phyloP scores from a whole-genome alignment of 2,797 vertebrate genomes.

The Cygnus olor region DNA sequence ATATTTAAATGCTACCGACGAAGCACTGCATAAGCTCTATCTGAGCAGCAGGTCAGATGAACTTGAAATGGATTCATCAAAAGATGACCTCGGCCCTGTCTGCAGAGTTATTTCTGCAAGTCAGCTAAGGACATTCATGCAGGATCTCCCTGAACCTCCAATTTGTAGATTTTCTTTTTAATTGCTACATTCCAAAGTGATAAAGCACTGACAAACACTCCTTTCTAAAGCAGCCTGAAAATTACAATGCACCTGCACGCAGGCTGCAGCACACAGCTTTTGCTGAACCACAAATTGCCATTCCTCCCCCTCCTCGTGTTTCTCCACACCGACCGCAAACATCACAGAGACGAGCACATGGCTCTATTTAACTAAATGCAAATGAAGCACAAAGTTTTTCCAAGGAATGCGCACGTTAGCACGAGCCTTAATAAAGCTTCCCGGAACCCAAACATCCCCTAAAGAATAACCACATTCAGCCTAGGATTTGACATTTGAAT shows the following conservation, averaged over 20 bases:
- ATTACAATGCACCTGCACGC: background rate
- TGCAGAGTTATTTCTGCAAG: background rate
- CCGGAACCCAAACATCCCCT: background rate
- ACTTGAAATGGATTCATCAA: background rate
- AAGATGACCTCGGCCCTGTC: background rate
- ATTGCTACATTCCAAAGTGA: background rate
- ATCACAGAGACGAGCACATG: background rate
- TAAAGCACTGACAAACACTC: background rate
- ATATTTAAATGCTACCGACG: background rate
- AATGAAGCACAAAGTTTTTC: background rate
- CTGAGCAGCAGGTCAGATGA: background rate
- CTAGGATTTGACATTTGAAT: background rate
- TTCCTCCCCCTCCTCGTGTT: background rate
- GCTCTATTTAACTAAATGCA: background rate
- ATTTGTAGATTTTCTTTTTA: background rate
- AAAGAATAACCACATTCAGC: background rate
- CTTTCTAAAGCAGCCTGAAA: background rate
- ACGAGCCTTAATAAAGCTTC: background rate
- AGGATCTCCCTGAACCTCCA: background rate
- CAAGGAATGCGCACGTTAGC: background rate
- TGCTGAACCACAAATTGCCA: background rate
- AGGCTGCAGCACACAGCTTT: background rate
- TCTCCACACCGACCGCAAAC: background rate
- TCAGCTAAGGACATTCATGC: background rate
- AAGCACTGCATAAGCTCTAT: rapidly evolving